Conservation (phyloP, 2,888 invertebrate species). For the Pyrrhia umbra region DNA sequence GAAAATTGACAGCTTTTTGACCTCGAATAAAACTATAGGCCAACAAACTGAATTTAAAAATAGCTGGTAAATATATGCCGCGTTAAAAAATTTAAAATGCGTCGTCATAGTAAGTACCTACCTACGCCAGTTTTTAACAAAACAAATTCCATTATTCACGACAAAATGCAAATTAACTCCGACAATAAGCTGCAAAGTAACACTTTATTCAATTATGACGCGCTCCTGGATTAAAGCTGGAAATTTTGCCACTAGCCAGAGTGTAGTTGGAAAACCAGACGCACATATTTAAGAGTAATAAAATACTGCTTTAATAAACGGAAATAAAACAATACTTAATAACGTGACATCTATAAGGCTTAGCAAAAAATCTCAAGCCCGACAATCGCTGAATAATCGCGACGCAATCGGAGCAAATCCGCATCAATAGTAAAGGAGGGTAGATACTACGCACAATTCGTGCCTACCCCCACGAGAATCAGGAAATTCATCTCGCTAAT, state of each 20-base stretch:
- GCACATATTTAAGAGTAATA: not conserved
- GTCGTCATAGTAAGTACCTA: not conserved
- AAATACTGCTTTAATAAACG: too few species aligned
- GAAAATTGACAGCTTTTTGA: too few species aligned
- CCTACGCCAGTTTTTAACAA: not conserved
- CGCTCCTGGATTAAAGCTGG: not conserved
- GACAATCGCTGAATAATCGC: slow-evolving; percentile 69
- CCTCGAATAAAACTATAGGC: not conserved
- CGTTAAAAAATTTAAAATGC: not conserved
- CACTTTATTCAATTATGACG: slow-evolving; percentile 33
- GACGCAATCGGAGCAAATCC: slow-evolving; percentile 77
- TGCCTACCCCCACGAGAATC: slow-evolving; percentile 78
- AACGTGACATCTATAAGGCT: slow-evolving; percentile 20
- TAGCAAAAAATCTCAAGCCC: slow-evolving; percentile 34
- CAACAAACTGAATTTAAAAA: not conserved
- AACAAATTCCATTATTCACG: slow-evolving; percentile 6
- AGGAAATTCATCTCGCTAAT: slow-evolving; percentile 89
- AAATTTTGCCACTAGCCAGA: not conserved
- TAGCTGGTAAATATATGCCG: not conserved
- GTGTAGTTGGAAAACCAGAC: not conserved
- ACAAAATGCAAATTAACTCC: slow-evolving; percentile 17
- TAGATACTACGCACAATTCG: slow-evolving; percentile 76
- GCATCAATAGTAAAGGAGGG: slow-evolving; percentile 70
- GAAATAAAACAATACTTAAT: too few species aligned
- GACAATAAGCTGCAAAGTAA: slow-evolving; percentile 12